Evolutionary conservation across 1,140 invertebrate species (phyloP).

Genomic region (Eubasilissa regina): DNA sequence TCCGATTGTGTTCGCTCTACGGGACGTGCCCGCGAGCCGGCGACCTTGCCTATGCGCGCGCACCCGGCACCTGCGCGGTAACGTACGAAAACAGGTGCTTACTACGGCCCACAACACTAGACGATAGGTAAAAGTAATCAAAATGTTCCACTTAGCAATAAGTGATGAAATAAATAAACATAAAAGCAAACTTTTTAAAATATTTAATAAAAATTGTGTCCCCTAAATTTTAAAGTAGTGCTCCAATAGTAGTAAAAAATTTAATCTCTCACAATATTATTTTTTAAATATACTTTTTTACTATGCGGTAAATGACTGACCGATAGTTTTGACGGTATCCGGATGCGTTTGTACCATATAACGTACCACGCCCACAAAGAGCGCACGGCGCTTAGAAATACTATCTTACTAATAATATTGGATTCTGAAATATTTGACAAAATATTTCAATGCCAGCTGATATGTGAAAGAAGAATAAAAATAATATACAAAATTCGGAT

Average conservation of each 20-base stretch:
- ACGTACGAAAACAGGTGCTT: slow-evolving; percentile 38
- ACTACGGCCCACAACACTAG: slow-evolving; percentile 11
- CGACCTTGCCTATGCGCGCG: slow-evolving; percentile 45
- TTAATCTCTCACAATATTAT: not conserved
- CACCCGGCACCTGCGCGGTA: slow-evolving; percentile 31
- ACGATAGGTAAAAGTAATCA: not conserved
- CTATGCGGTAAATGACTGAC: not conserved
- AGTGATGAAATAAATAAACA: not conserved
- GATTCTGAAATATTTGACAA: no score
- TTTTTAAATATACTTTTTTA: not conserved
- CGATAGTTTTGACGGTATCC: not conserved
- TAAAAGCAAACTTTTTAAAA: no score
- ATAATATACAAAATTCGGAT: no score
- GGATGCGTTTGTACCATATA: slow-evolving; percentile 22
- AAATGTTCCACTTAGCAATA: slow-evolving; percentile 8
- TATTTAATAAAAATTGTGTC: no score
- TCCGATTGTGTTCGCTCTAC: slow-evolving; percentile 16
- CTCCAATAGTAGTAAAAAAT: no score
- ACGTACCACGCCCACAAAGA: slow-evolving; percentile 8
- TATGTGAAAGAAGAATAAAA: no score
- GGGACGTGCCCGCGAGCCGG: slow-evolving; percentile 30
- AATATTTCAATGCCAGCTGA: no score
- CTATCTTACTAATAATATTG: no score
- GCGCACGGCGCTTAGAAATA: slow-evolving; percentile 30
- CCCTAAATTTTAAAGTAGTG: no score